phyloP scores from a whole-genome alignment of 2,888 invertebrate species.

The Drosophila testacea region DNA sequence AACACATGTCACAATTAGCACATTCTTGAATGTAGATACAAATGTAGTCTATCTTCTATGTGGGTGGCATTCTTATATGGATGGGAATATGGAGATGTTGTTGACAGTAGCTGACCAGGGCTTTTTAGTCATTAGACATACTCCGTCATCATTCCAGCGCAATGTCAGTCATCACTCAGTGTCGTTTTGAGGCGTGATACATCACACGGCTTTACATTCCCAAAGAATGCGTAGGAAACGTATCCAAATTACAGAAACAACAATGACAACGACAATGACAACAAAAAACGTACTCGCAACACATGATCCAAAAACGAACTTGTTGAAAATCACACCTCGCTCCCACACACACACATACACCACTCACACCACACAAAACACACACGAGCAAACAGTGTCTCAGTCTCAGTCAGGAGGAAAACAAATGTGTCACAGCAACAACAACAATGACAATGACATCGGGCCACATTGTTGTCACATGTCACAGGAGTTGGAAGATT shows the following conservation, averaged over 20 bases:
- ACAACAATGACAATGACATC: slow-evolving; percentile 60
- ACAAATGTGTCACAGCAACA: slow-evolving; percentile 66
- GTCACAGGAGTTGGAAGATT: slow-evolving; percentile 57
- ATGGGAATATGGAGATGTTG: slow-evolving; percentile 18
- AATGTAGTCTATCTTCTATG: background rate
- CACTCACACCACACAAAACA: slow-evolving; percentile 10
- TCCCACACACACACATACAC: slow-evolving; percentile 27
- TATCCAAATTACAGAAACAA: slow-evolving; percentile 21
- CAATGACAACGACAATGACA: slow-evolving; percentile 8
- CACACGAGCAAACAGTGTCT: slow-evolving; percentile 19
- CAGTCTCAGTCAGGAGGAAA: slow-evolving; percentile 43
- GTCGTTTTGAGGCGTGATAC: slow-evolving; percentile 60
- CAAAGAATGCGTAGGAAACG: slow-evolving; percentile 50
- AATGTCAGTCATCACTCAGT: slow-evolving; percentile 66
- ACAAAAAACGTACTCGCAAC: slow-evolving; percentile 39
- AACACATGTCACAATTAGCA: background rate
- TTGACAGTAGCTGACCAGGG: slow-evolving; percentile 59
- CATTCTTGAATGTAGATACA: background rate
- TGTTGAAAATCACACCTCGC: slow-evolving; percentile 75
- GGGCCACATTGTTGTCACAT: slow-evolving; percentile 79
- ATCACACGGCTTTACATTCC: slow-evolving; percentile 53
- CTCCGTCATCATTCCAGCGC: slow-evolving; percentile 54
- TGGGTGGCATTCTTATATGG: slow-evolving; percentile 4
- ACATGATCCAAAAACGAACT: slow-evolving; percentile 61
- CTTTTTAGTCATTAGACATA: slow-evolving; percentile 57